These are phyloP conservation scores for Spialia ferax DNA, from an alignment of 2,888 invertebrate species.

Conservation along the genomic window DNA sequence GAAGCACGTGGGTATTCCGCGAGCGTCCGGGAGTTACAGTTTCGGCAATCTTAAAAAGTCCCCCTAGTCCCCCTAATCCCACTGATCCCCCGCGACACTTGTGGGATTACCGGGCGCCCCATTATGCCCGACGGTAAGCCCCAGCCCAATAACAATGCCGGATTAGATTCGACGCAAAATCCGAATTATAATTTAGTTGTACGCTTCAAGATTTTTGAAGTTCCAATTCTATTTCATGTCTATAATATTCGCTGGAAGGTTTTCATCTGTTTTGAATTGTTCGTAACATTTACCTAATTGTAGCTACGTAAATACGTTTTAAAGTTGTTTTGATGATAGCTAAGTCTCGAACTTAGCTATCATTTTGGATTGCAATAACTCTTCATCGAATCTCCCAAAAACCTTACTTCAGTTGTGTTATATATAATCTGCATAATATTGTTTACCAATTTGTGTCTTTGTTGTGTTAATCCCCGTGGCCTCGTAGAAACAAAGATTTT, in stretches of 20 bases:
- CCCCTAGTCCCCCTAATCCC: conserved; percentile 20
- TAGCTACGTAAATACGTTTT: no score
- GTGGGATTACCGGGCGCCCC: conserved; percentile 32
- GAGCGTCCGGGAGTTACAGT: conserved; percentile 12
- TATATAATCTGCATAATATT: no score
- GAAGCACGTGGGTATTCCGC: conserved; percentile 15
- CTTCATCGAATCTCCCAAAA: no score
- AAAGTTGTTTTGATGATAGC: no score
- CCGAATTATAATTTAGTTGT: conserved; percentile 24
- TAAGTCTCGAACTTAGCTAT: no score
- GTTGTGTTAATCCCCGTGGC: not conserved
- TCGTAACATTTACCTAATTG: no score
- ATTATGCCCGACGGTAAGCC: conserved; percentile 22
- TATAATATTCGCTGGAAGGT: not conserved
- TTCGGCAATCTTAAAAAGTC: conserved; percentile 26
- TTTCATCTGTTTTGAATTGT: not conserved
- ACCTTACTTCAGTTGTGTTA: no score
- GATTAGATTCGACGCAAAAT: conserved; percentile 30
- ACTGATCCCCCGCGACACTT: conserved; percentile 3
- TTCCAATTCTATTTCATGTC: not conserved
- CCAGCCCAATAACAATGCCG: conserved; percentile 32
- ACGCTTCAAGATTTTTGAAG: conserved; percentile 13
- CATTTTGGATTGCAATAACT: no score
- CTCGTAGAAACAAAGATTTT: conserved; percentile 12
- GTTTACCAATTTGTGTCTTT: not conserved